Evolutionary conservation across 2,113 vertebrate species (phyloP).

Genomic region (Aspiorhynchus laticeps): DNA sequence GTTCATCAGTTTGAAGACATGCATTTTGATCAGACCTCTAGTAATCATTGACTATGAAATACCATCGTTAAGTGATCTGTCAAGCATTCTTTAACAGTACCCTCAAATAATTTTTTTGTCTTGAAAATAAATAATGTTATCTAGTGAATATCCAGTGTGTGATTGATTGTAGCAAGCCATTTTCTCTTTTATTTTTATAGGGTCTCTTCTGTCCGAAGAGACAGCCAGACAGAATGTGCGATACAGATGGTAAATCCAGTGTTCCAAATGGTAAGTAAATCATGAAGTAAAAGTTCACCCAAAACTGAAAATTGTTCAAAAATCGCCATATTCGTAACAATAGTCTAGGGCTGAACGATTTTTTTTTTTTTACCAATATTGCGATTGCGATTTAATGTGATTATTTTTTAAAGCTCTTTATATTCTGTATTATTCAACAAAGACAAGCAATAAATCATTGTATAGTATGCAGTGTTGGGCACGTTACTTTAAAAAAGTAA

Average conservation of each 20-base stretch:
- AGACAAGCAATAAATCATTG: too few relatives aligned
- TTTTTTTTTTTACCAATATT: too few relatives aligned
- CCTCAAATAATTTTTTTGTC: background rate
- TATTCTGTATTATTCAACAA: too few relatives aligned
- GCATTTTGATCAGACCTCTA: background rate
- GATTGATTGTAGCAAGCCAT: background rate
- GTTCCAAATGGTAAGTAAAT: constrained; percentile 67
- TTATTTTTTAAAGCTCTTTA: too few relatives aligned
- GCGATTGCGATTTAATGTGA: too few relatives aligned
- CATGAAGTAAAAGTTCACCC: background rate
- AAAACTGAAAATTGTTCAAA: background rate
- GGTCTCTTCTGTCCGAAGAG: constrained; percentile 60
- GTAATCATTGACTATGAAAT: background rate
- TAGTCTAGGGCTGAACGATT: too few relatives aligned
- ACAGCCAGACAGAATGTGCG: constrained; percentile 69
- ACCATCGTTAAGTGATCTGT: background rate
- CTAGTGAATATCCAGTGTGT: background rate
- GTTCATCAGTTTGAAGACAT: background rate
- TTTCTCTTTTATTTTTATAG: constrained; percentile 47
- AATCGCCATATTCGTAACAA: background rate
- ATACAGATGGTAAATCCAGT: constrained; percentile 66
- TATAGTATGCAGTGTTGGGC: too few relatives aligned
- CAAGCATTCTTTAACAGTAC: background rate
- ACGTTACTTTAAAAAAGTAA: too few relatives aligned
- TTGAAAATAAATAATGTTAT: background rate